Evolutionary conservation across 1,140 invertebrate species (phyloP).

Genomic region (Nymphalis io): DNA sequence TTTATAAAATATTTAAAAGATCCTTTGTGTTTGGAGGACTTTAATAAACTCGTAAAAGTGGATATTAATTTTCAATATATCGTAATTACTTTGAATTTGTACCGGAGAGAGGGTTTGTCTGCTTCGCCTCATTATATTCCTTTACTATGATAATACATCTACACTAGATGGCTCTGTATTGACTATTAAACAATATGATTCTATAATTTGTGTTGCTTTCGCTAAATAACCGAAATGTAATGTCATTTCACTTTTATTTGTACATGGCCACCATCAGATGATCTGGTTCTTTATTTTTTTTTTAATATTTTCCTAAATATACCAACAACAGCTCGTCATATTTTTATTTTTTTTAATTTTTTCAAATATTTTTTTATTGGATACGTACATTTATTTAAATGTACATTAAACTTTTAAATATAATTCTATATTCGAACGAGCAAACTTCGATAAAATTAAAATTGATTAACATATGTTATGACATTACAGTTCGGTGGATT

Average conservation of each 20-base stretch:
- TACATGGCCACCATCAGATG: constrained; percentile 80
- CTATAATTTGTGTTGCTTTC: constrained; percentile 71
- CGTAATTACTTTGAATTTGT: constrained; percentile 69
- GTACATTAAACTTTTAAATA: constrained; percentile 79
- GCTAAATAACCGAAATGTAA: constrained; percentile 53
- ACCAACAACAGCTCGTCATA: constrained; percentile 78
- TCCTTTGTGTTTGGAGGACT: constrained; percentile 60
- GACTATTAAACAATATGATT: constrained; percentile 78
- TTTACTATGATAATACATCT: constrained; percentile 64
- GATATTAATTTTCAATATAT: constrained; percentile 65
- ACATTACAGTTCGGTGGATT: constrained; percentile 53
- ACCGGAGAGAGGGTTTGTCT: constrained; percentile 62
- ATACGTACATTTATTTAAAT: constrained; percentile 72
- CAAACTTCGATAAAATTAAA: constrained; percentile 81
- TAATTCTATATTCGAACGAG: constrained; percentile 80
- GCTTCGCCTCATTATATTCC: constrained; percentile 49
- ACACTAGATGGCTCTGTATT: constrained; percentile 73
- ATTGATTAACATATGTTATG: constrained; percentile 77
- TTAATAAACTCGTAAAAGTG: constrained; percentile 63
- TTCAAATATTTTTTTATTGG: constrained; percentile 68
- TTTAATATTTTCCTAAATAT: constrained; percentile 80
- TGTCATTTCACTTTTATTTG: constrained; percentile 75
- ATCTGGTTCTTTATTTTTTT: constrained; percentile 76
- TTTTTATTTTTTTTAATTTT: constrained; percentile 68
- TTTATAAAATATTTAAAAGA: constrained; percentile 71